These are phyloP conservation scores for Sphenodon punctatus DNA, from an alignment of 2,797 vertebrate genomes.

Conservation along the genomic window DNA sequence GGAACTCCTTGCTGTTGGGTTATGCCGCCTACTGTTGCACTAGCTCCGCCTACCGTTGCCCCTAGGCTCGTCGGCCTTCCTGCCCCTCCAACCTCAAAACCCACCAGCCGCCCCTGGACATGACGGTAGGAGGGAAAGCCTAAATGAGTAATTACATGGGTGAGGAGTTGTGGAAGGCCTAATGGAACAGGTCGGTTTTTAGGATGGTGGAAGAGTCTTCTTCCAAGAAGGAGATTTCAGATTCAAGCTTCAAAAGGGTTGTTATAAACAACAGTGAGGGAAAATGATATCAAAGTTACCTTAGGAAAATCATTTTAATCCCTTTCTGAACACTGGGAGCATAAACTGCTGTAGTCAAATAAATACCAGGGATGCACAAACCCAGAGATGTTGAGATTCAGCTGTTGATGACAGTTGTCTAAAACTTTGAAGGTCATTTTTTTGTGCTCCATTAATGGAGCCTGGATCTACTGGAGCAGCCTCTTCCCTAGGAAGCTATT, in stretches of 20 bases:
- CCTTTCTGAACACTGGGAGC: not conserved
- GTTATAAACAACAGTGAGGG: not conserved
- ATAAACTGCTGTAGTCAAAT: not conserved
- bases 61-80: no score
- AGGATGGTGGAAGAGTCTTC: no score
- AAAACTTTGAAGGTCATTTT: not conserved
- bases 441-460: not conserved
- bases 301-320: not conserved
- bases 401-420: not conserved
- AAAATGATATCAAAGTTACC: not conserved
- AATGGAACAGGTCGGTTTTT: no score
- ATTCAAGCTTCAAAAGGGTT: not conserved
- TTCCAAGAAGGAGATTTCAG: not conserved
- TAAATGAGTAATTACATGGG: no score
- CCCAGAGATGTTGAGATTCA: not conserved
- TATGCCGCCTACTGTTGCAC: no score
- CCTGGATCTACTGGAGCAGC: conserved; percentile 8
- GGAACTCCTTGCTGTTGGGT: no score
- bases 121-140: no score
- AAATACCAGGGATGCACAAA: not conserved
- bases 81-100: no score
- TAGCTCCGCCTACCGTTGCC: no score
- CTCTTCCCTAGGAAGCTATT: conserved; percentile 43
- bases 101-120: no score
- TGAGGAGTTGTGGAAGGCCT: no score